Base-by-base conservation (phyloP, 53 echinoderm and acorn worm species). In the Holothuria leucospilota region DNA sequence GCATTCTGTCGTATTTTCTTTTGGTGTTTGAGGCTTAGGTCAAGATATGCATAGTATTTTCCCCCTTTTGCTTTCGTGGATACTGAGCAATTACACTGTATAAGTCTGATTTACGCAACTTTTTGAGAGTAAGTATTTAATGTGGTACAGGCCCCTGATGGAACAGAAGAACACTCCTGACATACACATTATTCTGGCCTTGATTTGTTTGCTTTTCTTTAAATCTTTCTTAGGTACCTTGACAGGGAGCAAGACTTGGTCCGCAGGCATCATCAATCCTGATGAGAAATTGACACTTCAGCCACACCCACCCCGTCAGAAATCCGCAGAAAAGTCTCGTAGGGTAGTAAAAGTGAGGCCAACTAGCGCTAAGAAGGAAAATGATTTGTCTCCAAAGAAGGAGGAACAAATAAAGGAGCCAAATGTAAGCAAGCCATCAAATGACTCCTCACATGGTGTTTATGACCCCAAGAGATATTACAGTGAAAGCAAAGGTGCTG, bases 221-320 rank as follows among this genome's bases (percentile, higher is more conserved):
- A 15, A 13, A 25, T 62, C 30, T 14, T 53, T 81, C 81, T 21
- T 64, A 96, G 96, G 92, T 60, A 84, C 92, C 10, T 72, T 94
- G 30, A 68, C 90, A 39, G 96, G 96, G 20, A 96, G 96, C 82
- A 94, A 91, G 46, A 96, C 96, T 20, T 94, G 96, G 95, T 84
- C 95, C 27, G 88, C 93, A 38, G 90, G 93, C 26, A 84, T 60
- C 0, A 72, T 88, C 13, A 66, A 58, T 25, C 86, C 30, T 49
- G 61, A 75, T 24, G 95, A 95, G 8, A 20, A 81, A 41, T 42
- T 65, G 70, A 78, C 84, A 42, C 84, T 86, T 46, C 92, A 92
- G 87, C 98, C 98, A 20, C 98, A 96, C 88, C 98, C 98, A 42
- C 98, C 98, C 39, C 89, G 95, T 28, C 91, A 95, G 59, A 94